Percentiles rank a stretch among this genome's conserved stretches.
These are phyloP conservation scores for Mystacornis crossleyi DNA, from an alignment of 2,113 vertebrate genomes.

Conservation along the genomic window DNA sequence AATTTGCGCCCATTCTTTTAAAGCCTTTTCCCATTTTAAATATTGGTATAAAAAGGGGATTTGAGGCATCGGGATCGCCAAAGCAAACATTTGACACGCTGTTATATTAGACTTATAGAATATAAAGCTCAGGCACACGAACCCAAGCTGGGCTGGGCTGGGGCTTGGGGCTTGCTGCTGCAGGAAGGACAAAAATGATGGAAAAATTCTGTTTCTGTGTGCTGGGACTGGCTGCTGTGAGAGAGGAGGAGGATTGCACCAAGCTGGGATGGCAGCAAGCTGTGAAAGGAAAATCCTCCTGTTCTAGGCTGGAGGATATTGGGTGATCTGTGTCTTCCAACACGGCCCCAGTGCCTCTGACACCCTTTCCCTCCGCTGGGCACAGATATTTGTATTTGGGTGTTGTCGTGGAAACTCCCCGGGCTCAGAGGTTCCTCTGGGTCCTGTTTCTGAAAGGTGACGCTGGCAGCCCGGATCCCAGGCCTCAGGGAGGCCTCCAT, in stretches of 20 bases:
- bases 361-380: not conserved
- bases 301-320: not conserved
- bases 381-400: not conserved
- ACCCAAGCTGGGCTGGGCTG: constrained; percentile 9
- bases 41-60: constrained; percentile 75
- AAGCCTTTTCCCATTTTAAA: constrained; percentile 77
- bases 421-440: not conserved
- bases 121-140: constrained; percentile 43
- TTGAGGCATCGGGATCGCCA: constrained; percentile 67
- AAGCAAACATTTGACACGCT: constrained; percentile 75
- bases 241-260: not conserved
- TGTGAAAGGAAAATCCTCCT: not conserved
- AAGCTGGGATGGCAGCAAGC: not conserved
- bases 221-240: fast-evolving
- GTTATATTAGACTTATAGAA: constrained; percentile 56
- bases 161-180: constrained; percentile 10
- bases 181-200: constrained; percentile 36
- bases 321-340: not conserved
- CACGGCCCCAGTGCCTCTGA: not conserved
- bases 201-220: constrained; percentile 15
- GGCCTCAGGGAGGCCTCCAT: not conserved
- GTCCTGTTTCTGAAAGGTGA: not conserved
- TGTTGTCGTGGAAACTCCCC: constrained; percentile 1
- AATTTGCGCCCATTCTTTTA: constrained; percentile 77
- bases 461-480: not conserved